Conservation (phyloP, 2,113 vertebrate genomes). For the Toxostoma redivivum region DNA sequence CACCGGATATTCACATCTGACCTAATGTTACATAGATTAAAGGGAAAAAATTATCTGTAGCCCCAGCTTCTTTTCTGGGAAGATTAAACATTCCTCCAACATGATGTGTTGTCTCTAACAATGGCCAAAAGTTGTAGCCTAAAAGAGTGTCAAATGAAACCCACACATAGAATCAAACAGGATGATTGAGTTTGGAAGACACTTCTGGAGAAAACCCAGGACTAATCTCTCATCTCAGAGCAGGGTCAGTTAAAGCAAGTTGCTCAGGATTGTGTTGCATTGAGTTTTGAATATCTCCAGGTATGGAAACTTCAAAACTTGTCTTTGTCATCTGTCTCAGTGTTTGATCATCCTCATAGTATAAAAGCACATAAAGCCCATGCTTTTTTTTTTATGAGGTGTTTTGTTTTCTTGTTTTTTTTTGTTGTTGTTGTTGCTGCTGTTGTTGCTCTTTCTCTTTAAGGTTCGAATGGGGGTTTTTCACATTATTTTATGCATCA, state of each 20-base stretch:
- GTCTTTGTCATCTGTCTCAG: not conserved
- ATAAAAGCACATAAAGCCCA: rapidly evolving
- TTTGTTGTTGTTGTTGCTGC: no score
- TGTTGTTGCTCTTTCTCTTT: not conserved
- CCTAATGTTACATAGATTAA: not conserved
- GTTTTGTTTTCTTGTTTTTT: no score
- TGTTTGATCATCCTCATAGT: not conserved
- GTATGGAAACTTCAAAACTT: not conserved
- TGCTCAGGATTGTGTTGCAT: not conserved
- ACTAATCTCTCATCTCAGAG: not conserved
- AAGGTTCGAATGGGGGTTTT: not conserved
- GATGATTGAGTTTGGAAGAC: not conserved
- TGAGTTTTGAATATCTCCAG: not conserved
- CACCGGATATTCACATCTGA: not conserved
- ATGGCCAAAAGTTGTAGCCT: not conserved
- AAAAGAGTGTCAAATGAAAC: not conserved
- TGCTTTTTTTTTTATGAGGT: not conserved
- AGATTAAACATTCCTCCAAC: not conserved
- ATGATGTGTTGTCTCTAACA: not conserved
- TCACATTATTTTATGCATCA: not conserved
- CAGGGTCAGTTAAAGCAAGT: not conserved
- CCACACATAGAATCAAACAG: not conserved
- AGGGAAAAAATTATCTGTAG: not conserved
- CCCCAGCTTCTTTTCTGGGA: not conserved
- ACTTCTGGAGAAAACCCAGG: not conserved